phyloP scores from a whole-genome alignment of 2,113 vertebrate genomes.

The Romanogobio albipinnatus region DNA sequence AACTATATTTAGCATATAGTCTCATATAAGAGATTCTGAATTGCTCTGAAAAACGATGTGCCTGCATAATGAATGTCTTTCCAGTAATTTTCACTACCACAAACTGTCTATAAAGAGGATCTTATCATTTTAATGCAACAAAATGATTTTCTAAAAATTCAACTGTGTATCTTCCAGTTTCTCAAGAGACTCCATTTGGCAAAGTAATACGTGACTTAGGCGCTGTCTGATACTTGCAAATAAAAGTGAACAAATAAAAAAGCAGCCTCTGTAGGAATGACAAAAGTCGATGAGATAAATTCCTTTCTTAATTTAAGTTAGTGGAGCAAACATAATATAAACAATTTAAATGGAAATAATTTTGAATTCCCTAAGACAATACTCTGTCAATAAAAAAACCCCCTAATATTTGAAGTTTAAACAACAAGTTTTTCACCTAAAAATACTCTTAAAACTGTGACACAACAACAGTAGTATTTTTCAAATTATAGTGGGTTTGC shows the following conservation, averaged over 20 bases:
- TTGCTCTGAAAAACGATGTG: not conserved
- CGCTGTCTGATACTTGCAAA: not conserved
- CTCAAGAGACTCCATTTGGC: not conserved
- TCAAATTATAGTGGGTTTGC: no score
- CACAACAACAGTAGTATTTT: no score
- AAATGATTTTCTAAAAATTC: not conserved
- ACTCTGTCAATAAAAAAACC: not conserved
- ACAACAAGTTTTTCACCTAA: no score
- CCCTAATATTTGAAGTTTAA: no score
- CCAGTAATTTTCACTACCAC: not conserved
- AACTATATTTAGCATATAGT: not conserved
- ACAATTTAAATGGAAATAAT: not conserved
- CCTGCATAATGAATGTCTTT: not conserved
- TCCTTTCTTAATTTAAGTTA: slow-evolving; percentile 1
- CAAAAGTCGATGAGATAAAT: not conserved
- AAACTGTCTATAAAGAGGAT: not conserved
- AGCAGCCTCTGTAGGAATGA: not conserved
- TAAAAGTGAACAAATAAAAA: not conserved
- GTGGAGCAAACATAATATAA: not conserved
- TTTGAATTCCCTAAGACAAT: not conserved
- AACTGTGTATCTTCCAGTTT: not conserved
- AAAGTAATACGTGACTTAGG: not conserved
- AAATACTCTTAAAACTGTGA: no score
- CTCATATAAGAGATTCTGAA: not conserved
- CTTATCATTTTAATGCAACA: not conserved